Percentiles rank a stretch among this genome's conserved stretches.
Conservation (phyloP, 2,888 invertebrate genomes). For the Sclerodermus sp. region DNA sequence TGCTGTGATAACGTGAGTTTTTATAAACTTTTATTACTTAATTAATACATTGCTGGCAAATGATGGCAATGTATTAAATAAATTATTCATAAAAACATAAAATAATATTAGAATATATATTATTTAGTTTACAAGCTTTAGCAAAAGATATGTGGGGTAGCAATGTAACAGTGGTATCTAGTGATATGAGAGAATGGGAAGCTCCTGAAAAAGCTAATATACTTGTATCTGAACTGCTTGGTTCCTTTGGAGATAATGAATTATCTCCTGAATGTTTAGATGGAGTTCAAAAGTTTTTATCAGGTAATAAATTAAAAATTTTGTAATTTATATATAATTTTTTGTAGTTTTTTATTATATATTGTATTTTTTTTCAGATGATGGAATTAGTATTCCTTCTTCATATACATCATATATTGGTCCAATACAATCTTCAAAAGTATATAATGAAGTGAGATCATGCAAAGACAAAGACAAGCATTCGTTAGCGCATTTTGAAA, state of each 20-base stretch:
- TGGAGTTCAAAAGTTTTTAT: constrained; percentile 85
- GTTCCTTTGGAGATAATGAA: constrained; percentile 99
- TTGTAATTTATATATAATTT: not conserved
- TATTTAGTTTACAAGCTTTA: constrained; percentile 66
- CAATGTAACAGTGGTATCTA: constrained; percentile 75
- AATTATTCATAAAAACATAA: constrained; percentile 1
- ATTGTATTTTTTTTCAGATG: constrained; percentile 60
- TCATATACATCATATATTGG: constrained; percentile 88
- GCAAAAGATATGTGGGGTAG: constrained; percentile 78
- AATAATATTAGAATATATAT: constrained; percentile 1
- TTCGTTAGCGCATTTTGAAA: constrained; percentile 68
- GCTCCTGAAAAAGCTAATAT: constrained; percentile 90
- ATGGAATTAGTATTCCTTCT: constrained; percentile 89
- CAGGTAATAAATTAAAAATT: constrained; percentile 55
- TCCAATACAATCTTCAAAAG: constrained; percentile 88
- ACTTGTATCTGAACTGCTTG: constrained; percentile 92
- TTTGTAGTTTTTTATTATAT: too few species aligned
- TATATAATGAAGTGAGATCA: constrained; percentile 75
- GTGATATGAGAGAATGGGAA: constrained; percentile 84
- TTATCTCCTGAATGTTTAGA: constrained; percentile 97
- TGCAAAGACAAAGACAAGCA: constrained; percentile 61
- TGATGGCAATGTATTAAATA: too few species aligned
- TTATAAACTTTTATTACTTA: constrained; percentile 10
- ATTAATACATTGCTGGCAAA: too few species aligned
- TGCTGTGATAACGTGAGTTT: constrained; percentile 81